Conservation (phyloP, 2,888 invertebrate genomes). For the Lottia gigantea region DNA sequence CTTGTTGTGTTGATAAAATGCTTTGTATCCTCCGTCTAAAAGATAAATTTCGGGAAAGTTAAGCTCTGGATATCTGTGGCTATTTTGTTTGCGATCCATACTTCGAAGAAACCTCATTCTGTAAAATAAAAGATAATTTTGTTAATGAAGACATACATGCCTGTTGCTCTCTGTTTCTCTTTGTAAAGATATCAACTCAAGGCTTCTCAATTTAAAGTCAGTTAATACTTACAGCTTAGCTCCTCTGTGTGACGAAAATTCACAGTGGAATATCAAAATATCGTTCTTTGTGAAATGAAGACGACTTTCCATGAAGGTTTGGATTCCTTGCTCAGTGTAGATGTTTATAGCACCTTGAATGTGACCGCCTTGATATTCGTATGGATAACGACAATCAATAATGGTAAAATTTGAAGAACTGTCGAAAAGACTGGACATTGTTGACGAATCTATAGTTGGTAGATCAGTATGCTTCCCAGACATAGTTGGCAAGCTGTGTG, state of each 20-base stretch:
- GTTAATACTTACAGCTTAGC: no score
- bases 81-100: constrained; percentile 82
- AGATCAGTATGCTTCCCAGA: no score
- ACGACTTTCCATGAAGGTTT: constrained; percentile 11
- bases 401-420: constrained; percentile 78
- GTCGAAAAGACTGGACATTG: constrained; percentile 72
- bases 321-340: constrained; percentile 17
- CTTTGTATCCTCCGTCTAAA: constrained; percentile 87
- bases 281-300: constrained; percentile 13
- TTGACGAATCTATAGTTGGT: no score
- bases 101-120: constrained; percentile 85
- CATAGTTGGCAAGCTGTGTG: no score
- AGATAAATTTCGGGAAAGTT: constrained; percentile 92
- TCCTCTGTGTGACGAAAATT: constrained; percentile 25
- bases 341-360: constrained; percentile 20
- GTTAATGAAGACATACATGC: no score
- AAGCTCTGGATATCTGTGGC: constrained; percentile 82
- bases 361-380: constrained; percentile 76
- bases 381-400: constrained; percentile 94
- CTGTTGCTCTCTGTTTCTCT: no score
- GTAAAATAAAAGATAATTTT: constrained; percentile 43
- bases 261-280: constrained; percentile 31
- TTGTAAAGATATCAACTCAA: no score
- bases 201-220: no score
- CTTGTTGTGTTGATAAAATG: constrained; percentile 78